Evolutionary conservation across 2,888 invertebrate species (phyloP), one percentile per base, ranked within the genome.

Genomic region (Epinotia demarniana): DNA sequence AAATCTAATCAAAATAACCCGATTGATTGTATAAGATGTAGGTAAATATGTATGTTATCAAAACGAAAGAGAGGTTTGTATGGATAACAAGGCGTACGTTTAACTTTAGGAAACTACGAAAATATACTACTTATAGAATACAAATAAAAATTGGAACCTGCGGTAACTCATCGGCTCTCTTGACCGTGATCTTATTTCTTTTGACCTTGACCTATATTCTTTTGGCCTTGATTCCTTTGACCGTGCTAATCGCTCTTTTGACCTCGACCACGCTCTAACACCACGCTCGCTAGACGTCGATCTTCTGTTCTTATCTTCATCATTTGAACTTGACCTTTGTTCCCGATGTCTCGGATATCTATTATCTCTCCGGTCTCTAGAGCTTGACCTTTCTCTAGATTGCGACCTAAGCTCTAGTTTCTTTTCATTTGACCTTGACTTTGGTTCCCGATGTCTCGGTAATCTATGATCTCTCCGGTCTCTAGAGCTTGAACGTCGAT

Each of bases 111-210:
- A 27, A 27, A 27, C 23, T 27, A 27, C 23, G 23, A 2, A 43
- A 12, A 43, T 43, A 43, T 12, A 43, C 12, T 12, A n/a, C n/a
- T n/a, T n/a, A 16, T 16, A 49, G 16, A 49, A 16, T 1, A 46
- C 46, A 46, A 12, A 46, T 16, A 49, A 49, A 49, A 5, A 49
- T 16, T 49, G 53, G 53, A n/a, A 53, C 53, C 53, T n/a, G 53
- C 53, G 53, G 16, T 11, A 19, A 57, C 11, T 11, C 2, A 33
- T n/a, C 13, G n/a, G 3, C 18, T 62, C 62, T 18, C 16, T 43
- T 43, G 62, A 62, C 6, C 9, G 23, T n/a, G 64, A 64, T 27
- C 49, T 46, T 46, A 23, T 68, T 58, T 58, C 55, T 13, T 13
- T 18, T n/a, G 55, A 57, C 33, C 27, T 27, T 66, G 66, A 66